A percentile compares a stretch with the other conserved stretches of the same genome.
phyloP scores from a whole-genome alignment of 2,113 vertebrate genomes.

The Marcusenius ussheri region DNA sequence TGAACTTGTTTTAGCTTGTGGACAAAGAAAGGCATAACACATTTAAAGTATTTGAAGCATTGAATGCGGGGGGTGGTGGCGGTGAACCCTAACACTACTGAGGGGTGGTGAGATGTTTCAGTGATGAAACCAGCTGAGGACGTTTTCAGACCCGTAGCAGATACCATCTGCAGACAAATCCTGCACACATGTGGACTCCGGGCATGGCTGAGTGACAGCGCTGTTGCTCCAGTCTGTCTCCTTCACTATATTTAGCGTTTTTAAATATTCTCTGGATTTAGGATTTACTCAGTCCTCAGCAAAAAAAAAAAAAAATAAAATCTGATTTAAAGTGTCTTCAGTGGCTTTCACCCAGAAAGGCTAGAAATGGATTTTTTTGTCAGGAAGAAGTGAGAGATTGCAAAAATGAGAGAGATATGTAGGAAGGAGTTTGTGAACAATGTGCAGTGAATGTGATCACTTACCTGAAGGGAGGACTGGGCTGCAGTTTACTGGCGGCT shows the following conservation, averaged over 20 bases:
- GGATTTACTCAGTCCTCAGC: not conserved
- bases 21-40: not conserved
- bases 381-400: not conserved
- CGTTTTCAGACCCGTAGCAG: not conserved
- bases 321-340: not conserved
- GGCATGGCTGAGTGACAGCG: not conserved
- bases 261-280: not conserved
- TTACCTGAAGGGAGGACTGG: not conserved
- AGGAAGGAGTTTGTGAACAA: not conserved
- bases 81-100: not conserved
- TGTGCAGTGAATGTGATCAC: constrained; percentile 12
- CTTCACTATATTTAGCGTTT: not conserved
- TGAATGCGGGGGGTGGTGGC: not conserved
- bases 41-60: not conserved
- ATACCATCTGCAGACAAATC: not conserved
- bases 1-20: not conserved
- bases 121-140: not conserved
- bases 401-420: not conserved
- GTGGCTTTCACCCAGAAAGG: not conserved
- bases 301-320: not conserved
- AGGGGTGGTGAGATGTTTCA: not conserved
- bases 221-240: not conserved
- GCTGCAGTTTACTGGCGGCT: not conserved
- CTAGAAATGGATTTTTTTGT: not conserved
- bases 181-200: not conserved